Evolutionary conservation across 2,797 vertebrate genomes (phyloP), one percentile per base, ranked within the genome.

Genomic region (Eurystomus glaucurus): DNA sequence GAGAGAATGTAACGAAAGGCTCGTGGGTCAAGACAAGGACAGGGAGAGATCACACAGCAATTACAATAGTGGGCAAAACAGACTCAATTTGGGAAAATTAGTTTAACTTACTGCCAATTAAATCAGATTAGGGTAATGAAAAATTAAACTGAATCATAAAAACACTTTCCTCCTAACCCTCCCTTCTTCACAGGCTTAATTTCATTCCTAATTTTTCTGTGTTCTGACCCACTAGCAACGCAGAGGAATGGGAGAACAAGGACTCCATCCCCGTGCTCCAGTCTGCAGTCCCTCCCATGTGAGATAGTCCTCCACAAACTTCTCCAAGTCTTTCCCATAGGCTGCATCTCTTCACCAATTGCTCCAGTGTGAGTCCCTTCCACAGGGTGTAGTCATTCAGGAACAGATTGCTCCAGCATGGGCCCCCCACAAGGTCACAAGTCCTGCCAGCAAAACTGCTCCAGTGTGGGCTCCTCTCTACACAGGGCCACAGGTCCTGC

Each of bases 271-370:
- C 26, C 33, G 41, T 48, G 17, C 21, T 57, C 17, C 25, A 35
- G 19, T 4, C 0, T 23, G 76, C 50, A 9, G 25, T 28, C 26
- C 7, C 20, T 25, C 12, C 26, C n/a, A 66, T 2, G 2, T 50
- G 16, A 79, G 15, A 31, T 7, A 66, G 10, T 12, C 31, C n/a
- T 66, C 7, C 21, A 45, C 43, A 45, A 18, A 45, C 14, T 45
- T 45, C 43, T 37, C 37, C 11, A 11, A 37, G 37, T 37, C 37
- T 37, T 37, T 37, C 37, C 37, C 9, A 37, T 37, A 37, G 37
- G 37, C 37, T 10, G 37, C 37, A 37, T 11, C 37, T 37, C 11
- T 37, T 37, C 37, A 37, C 37, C 4, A 11, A 37, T 37, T 37
- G 37, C 37, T 45, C 43, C 43, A 45, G 43, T 18, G 17, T 45